Base-by-base conservation (phyloP, 1,140 invertebrate species). In the Ladona fulva region DNA sequence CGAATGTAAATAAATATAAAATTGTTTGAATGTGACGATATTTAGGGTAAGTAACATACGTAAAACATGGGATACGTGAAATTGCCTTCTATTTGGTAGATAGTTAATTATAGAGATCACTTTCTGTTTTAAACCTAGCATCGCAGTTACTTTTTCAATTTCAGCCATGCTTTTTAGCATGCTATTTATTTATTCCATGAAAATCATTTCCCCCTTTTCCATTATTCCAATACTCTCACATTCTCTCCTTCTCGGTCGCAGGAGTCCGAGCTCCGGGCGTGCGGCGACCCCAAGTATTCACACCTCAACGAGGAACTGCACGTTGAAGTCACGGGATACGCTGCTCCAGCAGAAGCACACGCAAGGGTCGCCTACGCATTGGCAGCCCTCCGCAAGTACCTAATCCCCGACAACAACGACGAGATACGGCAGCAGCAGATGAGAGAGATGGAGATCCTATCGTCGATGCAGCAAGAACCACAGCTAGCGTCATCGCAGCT, bases 291-390 rank as follows among this genome's bases (percentile, higher is more conserved):
- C 0, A 97, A 97, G 84, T 97, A 96, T 84, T 90, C 93, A 11
- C 97, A 99, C 85, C 89, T 98, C 16, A 90, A 91, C 77, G 96
- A 97, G 80, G 95, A 98, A 80, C 88, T 99, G 5, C 97, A 98
- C 84, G 94, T 99, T 0, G 94, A 97, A 84, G 94, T 98, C 78
- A 93, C 93, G 73, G 94, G 95, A 16, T 89, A 94, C 78, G 95
- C 95, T 8, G 92, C 95, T 19, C 94, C 96, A 0, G 92, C 94
- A 0, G 95, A 98, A 84, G 95, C 95, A 0, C 95, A 98, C 84
- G 93, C 94, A 22, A 89, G 96, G 77, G 93, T 98, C 24, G 93
- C 95, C 0, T 95, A 94, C 82, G 95, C 95, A 22, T 86, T 97
- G 8, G 91, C 92, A 0, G 95, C 95, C 84, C 87, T 91, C 19